Percentiles rank a stretch among this genome's conserved stretches.
Conservation (phyloP, 1,140 invertebrate species). For the Xylocopa sonorina region DNA sequence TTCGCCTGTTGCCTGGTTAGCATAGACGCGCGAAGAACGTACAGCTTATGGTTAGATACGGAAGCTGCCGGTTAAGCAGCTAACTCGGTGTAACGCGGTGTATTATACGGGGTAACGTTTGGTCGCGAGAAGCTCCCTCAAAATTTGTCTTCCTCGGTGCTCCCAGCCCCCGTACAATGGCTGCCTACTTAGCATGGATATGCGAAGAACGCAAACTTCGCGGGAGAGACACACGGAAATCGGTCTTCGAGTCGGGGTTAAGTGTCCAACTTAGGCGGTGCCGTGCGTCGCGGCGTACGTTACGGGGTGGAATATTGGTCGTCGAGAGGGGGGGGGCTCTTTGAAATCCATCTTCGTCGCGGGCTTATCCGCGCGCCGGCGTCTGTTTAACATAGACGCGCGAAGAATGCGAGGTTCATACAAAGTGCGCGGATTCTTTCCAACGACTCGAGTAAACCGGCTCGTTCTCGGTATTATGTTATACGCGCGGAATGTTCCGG, state of each 20-base stretch:
- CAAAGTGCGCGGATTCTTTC: conserved; percentile 7
- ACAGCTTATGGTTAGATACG: too few relatives aligned
- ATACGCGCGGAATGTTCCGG: background rate
- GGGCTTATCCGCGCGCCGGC: background rate
- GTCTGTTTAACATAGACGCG: conserved; percentile 20
- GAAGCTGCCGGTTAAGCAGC: background rate
- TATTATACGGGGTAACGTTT: background rate
- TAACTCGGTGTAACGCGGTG: background rate
- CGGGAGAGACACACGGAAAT: background rate
- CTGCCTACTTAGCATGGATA: conserved; percentile 7
- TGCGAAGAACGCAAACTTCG: background rate
- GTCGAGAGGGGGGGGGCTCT: background rate
- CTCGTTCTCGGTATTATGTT: background rate
- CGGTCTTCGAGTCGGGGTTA: background rate
- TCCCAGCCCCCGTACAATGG: background rate
- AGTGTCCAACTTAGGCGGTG: background rate
- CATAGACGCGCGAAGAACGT: background rate
- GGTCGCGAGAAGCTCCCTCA: background rate
- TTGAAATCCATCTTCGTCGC: conserved; percentile 1
- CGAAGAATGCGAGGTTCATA: background rate
- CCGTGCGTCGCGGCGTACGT: background rate
- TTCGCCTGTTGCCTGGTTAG: background rate
- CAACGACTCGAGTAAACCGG: background rate
- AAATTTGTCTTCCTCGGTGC: background rate
- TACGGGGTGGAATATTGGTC: background rate